These are phyloP conservation scores for Catalaphyllia jardinei DNA, from an alignment of 64 coral and sea anemone genomes.

Conservation along the genomic window DNA sequence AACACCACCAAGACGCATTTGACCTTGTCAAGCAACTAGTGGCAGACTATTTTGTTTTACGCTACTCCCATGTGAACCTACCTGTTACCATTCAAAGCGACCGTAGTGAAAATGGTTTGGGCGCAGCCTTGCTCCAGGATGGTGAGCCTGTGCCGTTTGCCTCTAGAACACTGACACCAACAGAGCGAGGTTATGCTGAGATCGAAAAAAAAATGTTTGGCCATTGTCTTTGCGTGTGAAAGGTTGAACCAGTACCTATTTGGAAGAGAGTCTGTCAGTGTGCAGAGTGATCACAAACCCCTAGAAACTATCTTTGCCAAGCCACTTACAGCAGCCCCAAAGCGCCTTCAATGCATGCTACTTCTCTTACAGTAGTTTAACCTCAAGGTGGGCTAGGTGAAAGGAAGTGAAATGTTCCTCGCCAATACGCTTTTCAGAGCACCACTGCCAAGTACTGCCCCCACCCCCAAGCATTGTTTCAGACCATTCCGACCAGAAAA, in stretches of 20 bases:
- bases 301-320: conserved; percentile 42
- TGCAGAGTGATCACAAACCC: not conserved
- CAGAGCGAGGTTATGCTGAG: conserved; percentile 7
- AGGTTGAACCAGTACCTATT: conserved; percentile 37
- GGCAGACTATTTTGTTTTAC: too few relatives aligned
- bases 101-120: conserved; percentile 4
- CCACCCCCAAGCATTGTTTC: not conserved
- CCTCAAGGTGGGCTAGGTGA: conserved; percentile 27
- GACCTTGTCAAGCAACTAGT: conserved; percentile 27
- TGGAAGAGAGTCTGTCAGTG: conserved; percentile 3
- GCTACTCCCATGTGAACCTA: too few relatives aligned
- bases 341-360: conserved; percentile 44
- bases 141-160: conserved; percentile 26
- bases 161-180: too few relatives aligned
- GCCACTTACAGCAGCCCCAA: conserved; percentile 1
- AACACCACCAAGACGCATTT: conserved; percentile 50
- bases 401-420: conserved; percentile 46
- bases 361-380: conserved; percentile 30
- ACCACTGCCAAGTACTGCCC: not conserved
- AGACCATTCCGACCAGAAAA: conserved; percentile 27
- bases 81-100: conserved; percentile 7
- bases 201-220: conserved; percentile 16
- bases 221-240: conserved; percentile 15
- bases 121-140: conserved; percentile 27
- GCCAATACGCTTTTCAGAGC: conserved; percentile 11